These are phyloP conservation scores for Corythornis vintsioides DNA, from an alignment of 2,113 vertebrate species.

Conservation along the genomic window DNA sequence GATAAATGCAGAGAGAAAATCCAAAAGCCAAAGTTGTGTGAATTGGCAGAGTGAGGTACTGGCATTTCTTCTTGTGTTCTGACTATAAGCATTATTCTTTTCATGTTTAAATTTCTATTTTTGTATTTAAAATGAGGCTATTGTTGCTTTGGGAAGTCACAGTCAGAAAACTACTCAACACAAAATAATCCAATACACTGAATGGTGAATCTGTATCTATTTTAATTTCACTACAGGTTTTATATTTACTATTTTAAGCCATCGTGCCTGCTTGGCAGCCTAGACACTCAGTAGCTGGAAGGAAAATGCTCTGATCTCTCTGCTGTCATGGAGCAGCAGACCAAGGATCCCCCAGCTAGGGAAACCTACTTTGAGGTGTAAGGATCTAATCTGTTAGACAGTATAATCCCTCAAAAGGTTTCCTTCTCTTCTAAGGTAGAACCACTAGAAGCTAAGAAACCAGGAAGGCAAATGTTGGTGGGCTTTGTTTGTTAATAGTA, in stretches of 20 bases:
- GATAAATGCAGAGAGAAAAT: neutral
- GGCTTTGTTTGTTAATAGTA: neutral
- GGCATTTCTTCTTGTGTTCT: neutral
- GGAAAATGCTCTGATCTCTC: neutral
- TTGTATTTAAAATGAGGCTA: neutral
- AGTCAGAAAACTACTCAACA: neutral
- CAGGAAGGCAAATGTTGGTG: neutral
- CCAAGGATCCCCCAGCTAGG: neutral
- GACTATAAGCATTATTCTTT: neutral
- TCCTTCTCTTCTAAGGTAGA: neutral
- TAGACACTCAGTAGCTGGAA: neutral
- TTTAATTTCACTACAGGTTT: neutral
- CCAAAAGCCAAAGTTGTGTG: neutral
- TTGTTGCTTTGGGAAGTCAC: neutral
- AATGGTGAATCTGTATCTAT: neutral
- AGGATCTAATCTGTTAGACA: neutral
- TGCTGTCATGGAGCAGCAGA: neutral
- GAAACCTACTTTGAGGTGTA: neutral
- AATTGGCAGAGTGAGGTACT: neutral
- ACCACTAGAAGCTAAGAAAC: neutral
- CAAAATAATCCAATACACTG: neutral
- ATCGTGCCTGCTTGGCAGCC: neutral
- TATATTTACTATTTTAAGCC: neutral
- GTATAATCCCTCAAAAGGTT: neutral
- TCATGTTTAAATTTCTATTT: neutral